These are phyloP conservation scores for Hyles lineata DNA, from an alignment of 2,888 invertebrate genomes.

Conservation along the genomic window DNA sequence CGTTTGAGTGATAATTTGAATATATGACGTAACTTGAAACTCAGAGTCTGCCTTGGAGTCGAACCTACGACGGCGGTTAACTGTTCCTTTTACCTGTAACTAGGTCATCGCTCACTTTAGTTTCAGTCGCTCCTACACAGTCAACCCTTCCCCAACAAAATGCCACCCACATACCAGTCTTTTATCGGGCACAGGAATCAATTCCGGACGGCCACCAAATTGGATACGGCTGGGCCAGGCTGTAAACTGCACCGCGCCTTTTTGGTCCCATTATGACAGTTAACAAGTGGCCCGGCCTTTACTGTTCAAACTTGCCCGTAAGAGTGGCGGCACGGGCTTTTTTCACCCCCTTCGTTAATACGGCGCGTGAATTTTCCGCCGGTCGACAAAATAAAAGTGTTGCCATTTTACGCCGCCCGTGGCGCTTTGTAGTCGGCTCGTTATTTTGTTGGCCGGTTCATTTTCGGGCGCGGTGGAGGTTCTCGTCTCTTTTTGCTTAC, in stretches of 20 bases:
- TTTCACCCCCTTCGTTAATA: constrained; percentile 23
- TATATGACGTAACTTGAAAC: too few species aligned
- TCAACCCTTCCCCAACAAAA: too few species aligned
- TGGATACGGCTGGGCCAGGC: neutral
- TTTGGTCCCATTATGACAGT: constrained; percentile 15
- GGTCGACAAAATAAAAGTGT: constrained; percentile 23
- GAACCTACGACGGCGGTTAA: too few species aligned
- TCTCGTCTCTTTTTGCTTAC: constrained; percentile 17
- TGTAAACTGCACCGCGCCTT: constrained; percentile 21
- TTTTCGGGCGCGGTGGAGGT: constrained; percentile 16
- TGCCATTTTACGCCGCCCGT: constrained; percentile 23
- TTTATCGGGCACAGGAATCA: constrained; percentile 4
- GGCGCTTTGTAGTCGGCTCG: constrained; percentile 22
- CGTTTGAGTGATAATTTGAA: too few species aligned
- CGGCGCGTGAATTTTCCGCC: constrained; percentile 20
- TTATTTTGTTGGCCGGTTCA: constrained; percentile 29
- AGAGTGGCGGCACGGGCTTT: neutral
- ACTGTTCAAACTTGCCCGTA: neutral
- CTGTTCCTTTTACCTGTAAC: too few species aligned
- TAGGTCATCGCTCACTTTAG: too few species aligned
- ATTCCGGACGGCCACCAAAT: constrained; percentile 4
- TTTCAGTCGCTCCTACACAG: too few species aligned
- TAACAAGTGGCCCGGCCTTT: constrained; percentile 20
- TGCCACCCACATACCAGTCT: neutral
- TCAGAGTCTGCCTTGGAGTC: too few species aligned